Evolutionary conservation across 1,140 invertebrate species (phyloP), one percentile per base, ranked within the genome.

Genomic region (Ceratoteleas bidentatus): DNA sequence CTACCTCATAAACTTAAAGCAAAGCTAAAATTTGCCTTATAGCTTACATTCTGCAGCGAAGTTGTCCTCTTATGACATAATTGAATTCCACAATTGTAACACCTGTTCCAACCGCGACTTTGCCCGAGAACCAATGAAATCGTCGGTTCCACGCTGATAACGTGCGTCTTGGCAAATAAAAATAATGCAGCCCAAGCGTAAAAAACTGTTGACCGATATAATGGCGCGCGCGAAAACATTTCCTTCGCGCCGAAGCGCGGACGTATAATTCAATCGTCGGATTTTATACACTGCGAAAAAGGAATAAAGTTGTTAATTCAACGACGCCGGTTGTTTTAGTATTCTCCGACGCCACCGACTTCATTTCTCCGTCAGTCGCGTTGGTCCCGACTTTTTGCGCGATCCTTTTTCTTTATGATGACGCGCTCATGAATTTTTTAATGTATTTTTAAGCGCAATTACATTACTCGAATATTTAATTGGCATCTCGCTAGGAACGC

Each of bases 221-320:
- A 36, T 38, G 34, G 38, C 57, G 16, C 34, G 36, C 65, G 45
- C 49, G 65, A 70, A 73, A 70, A 70, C 52, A 58, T n/a, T 73
- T 62, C 49, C 49, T 24, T 16, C 58, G 45, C 38, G 40, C 24
- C 7, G 15, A 13, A 36, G 24, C 16, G 16, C 34, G 54, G 36
- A 34, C 36, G 56, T 40, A 66, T 68, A 68, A 66, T 68, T 54
- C 73, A 68, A 68, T 76, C 64, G 64, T 49, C n/a, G 56, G 49
- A 76, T 56, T 76, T 76, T 61, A 68, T 76, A 76, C 49, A 68
- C 50, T 77, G 49, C 64, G 38, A 77, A 62, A 69, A 64, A 69
- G 65, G 34, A 69, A 68, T 77, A 69, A 66, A 69, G 58, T 69
- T 77, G 65, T 77, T 77, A 77, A 77, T 77, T 69, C 58, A 56